Conservation (phyloP, 1,140 invertebrate genomes). For the Drosophila persimilis region DNA sequence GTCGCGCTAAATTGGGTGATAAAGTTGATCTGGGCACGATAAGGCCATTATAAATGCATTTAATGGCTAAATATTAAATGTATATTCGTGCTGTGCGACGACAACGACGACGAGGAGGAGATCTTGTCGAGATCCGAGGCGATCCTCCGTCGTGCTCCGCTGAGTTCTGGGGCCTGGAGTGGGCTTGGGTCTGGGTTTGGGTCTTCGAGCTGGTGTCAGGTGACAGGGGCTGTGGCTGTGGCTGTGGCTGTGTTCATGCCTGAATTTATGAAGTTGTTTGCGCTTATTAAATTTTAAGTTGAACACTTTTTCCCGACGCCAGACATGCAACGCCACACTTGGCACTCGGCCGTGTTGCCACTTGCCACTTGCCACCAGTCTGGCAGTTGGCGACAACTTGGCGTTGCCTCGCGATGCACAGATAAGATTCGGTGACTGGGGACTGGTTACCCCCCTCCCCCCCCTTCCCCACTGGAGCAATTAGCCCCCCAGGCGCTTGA, state of each 20-base stretch:
- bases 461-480: slow-evolving; percentile 38
- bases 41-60: slow-evolving; percentile 80
- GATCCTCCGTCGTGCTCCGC: slow-evolving; percentile 33
- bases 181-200: neutral
- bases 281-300: slow-evolving; percentile 80
- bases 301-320: slow-evolving; percentile 59
- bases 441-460: slow-evolving; percentile 8
- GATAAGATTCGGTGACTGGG: slow-evolving; percentile 74
- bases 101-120: neutral
- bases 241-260: neutral
- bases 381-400: slow-evolving; percentile 68
- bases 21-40: slow-evolving; percentile 75
- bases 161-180: slow-evolving; percentile 7
- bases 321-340: slow-evolving; percentile 53
- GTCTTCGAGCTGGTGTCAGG: slow-evolving; percentile 45
- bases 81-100: slow-evolving; percentile 67
- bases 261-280: slow-evolving; percentile 79
- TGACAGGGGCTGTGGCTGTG: slow-evolving; percentile 42
- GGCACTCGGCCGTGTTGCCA: slow-evolving; percentile 18
- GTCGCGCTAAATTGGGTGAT: slow-evolving; percentile 69
- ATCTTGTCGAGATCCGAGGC: slow-evolving; percentile 27
- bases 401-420: slow-evolving; percentile 73
- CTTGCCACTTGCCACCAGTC: slow-evolving; percentile 4
- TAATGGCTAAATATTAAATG: slow-evolving; percentile 81
- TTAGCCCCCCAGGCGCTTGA: slow-evolving; percentile 68